Base-by-base conservation (phyloP, 2,797 vertebrate genomes). In the Gadopsis marmoratus region DNA sequence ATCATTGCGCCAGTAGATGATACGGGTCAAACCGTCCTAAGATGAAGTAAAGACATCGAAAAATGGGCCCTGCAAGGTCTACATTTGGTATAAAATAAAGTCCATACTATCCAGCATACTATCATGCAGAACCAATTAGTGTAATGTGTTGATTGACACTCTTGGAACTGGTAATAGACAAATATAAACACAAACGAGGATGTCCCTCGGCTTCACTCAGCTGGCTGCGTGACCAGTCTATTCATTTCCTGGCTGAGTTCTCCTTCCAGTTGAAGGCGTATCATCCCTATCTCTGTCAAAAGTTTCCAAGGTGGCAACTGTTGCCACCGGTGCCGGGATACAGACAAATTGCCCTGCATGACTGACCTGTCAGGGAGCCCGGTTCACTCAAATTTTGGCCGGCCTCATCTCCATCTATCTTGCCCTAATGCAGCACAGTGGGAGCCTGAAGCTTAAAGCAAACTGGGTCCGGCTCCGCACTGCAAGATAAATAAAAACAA, bases 401-500 rank as follows among this genome's bases (percentile, higher is more conserved):
- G n/a, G 50, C 33, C 39, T 45, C 69, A 41, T 72, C 74, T 71
- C 33, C 81, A 82, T 93, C 80, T 53, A 78, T 90, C 87, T 74
- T 43, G 14, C 51, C 47, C 53, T 85, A 82, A 86, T 64, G 74
- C 71, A 68, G 53, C 79, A 43, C 71, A 78, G 78, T 56, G 43
- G 58, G 65, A 78, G 81, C 84, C 67, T 68, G 73, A 47, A 86
- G 82, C 89, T 73, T 45, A 41, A 72, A 74, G 67, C 79, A 51
- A 63, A 79, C 39, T 48, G 41, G 43, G 72, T 71, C 73, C 65
- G 76, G 72, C 65, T 84, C 77, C 76, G 75, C 61, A 90, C 88
- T 77, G 45, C 68, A 55, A 76, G 74, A 88, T 86, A 80, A 91
- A 92, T 81, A 89, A 86, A 87, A 92, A 86, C 77, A 84, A 83